phyloP scores from a whole-genome alignment of 2,113 vertebrate genomes.

The Abramis brama region DNA sequence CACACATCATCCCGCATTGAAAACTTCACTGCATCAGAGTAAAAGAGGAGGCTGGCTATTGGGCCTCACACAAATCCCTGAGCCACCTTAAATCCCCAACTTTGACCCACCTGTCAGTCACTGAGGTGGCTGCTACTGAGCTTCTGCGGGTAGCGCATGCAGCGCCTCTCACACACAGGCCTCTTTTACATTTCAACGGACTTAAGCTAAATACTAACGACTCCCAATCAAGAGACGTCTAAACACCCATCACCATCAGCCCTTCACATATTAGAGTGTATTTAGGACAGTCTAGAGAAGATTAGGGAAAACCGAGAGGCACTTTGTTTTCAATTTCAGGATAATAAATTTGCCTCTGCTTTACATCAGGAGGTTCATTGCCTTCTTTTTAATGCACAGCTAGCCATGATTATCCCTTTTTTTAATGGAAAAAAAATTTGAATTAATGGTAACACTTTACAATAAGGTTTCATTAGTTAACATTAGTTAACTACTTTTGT shows the following conservation, averaged over 20 bases:
- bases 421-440: not conserved
- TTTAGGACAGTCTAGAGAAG: not conserved
- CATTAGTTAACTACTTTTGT: no score
- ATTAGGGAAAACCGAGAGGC: slow-evolving; percentile 1
- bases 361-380: no score
- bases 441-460: not conserved
- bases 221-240: slow-evolving; percentile 45
- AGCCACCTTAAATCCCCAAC: slow-evolving; percentile 53
- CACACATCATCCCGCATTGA: slow-evolving; percentile 36
- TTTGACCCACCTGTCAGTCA: slow-evolving; percentile 54
- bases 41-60: slow-evolving; percentile 24
- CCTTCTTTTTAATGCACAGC: no score
- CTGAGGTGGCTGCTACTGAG: slow-evolving; percentile 21
- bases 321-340: not conserved
- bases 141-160: slow-evolving; percentile 3
- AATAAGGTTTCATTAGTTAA: no score
- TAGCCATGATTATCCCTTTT: no score
- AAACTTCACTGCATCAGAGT: slow-evolving; percentile 31
- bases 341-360: no score
- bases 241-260: slow-evolving; percentile 37
- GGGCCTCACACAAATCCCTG: slow-evolving; percentile 43
- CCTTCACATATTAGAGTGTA: slow-evolving; percentile 4
- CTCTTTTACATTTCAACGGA: slow-evolving; percentile 54
- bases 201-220: slow-evolving; percentile 53
- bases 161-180: slow-evolving; percentile 35